Evolutionary conservation across 1,140 invertebrate species (phyloP).

Genomic region (Cephus cinctus): DNA sequence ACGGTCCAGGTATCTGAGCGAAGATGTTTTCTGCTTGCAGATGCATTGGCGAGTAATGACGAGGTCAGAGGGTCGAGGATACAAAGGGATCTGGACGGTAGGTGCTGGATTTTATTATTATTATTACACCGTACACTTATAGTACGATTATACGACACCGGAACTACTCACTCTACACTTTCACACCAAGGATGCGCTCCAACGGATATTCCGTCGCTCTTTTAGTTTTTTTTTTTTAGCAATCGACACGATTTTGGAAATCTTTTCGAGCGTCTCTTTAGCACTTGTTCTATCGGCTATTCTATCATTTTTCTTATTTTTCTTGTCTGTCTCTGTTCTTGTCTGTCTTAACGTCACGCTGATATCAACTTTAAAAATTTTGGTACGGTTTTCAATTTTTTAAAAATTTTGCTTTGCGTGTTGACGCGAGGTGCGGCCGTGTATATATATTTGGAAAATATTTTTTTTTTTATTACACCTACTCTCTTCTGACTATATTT

Average conservation of each 20-base stretch:
- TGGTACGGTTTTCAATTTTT: too few relatives aligned
- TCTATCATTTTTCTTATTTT: too few relatives aligned
- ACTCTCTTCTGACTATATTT: too few relatives aligned
- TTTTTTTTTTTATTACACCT: conserved; percentile 25
- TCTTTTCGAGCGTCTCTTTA: too few relatives aligned
- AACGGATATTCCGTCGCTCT: too few relatives aligned
- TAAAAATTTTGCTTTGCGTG: conserved; percentile 28
- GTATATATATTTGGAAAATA: conserved; percentile 39
- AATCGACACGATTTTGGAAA: too few relatives aligned
- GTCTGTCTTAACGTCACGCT: too few relatives aligned
- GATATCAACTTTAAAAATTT: too few relatives aligned
- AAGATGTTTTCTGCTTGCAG: conserved; percentile 25
- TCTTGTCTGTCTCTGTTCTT: too few relatives aligned
- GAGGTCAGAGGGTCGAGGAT: conserved; percentile 26
- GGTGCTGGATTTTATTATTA: conserved; percentile 6
- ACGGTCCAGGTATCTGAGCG: too few relatives aligned
- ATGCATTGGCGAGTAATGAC: conserved; percentile 12
- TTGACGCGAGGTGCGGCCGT: conserved; percentile 51
- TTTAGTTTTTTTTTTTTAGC: too few relatives aligned
- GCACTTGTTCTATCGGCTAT: too few relatives aligned
- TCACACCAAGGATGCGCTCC: neutral
- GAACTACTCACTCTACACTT: neutral
- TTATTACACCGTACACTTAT: neutral
- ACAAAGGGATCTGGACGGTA: conserved; percentile 34
- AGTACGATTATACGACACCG: neutral